phyloP scores from a whole-genome alignment of 1,140 invertebrate genomes.

The Ptiloglossa arizonensis region DNA sequence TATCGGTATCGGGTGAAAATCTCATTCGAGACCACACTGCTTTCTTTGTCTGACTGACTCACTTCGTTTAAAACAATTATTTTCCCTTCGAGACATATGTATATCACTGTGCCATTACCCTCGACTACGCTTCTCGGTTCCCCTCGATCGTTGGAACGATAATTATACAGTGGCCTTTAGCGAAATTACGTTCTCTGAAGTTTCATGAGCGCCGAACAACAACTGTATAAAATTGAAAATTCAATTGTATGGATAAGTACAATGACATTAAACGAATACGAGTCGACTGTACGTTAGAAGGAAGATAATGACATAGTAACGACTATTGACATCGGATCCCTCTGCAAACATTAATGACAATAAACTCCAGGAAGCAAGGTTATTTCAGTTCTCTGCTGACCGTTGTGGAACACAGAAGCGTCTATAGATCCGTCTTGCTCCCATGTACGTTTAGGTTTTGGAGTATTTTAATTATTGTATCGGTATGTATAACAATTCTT shows the following conservation, averaged over 20 bases:
- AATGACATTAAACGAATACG: no score
- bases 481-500: no score
- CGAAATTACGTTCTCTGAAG: no score
- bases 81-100: no score
- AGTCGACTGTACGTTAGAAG: neutral
- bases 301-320: neutral
- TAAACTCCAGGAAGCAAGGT: neutral
- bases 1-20: neutral
- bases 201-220: neutral
- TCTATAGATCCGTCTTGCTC: neutral
- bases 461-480: no score
- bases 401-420: no score
- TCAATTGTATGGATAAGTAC: neutral
- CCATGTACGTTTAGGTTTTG: neutral
- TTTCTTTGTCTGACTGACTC: neutral
- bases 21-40: neutral
- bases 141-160: neutral
- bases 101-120: neutral
- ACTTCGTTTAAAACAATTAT: neutral
- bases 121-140: neutral
- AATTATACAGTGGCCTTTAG: neutral
- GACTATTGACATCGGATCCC: neutral
- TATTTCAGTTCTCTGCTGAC: neutral
- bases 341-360: conserved; percentile 22
- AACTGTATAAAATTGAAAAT: neutral